Conservation (phyloP, 2,888 invertebrate genomes). For the Halocaridina rubra region DNA sequence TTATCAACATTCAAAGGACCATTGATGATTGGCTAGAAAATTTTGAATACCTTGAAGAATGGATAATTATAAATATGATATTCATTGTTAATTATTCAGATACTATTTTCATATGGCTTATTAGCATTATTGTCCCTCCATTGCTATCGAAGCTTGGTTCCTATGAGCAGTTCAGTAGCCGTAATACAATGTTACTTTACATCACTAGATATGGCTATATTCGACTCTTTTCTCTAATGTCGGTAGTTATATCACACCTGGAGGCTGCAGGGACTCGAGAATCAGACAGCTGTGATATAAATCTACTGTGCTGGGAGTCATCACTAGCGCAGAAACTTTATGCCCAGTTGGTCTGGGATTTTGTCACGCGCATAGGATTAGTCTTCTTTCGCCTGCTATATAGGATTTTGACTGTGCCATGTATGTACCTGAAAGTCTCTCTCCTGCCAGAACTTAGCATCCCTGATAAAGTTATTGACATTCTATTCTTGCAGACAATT, state of each 20-base stretch:
- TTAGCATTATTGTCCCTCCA: conserved; percentile 13
- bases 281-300: background rate
- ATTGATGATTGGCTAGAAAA: background rate
- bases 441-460: conserved; percentile 21
- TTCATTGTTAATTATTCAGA: conserved; percentile 23
- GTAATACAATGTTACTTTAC: conserved; percentile 27
- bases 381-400: background rate
- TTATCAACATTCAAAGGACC: background rate
- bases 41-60: background rate
- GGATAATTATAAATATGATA: background rate
- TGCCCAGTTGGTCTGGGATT: conserved; percentile 40
- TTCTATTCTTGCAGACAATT: conserved; percentile 31
- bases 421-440: background rate
- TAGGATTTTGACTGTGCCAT: background rate
- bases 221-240: conserved; percentile 19
- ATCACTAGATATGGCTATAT: conserved; percentile 24
- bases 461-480: conserved; percentile 25
- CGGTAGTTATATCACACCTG: conserved; percentile 25
- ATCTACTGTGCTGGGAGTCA: conserved; percentile 36
- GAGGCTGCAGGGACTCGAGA: background rate
- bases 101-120: conserved; percentile 25
- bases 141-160: conserved; percentile 30
- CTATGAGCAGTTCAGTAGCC: conserved; percentile 24
- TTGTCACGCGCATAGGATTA: background rate
- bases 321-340: conserved; percentile 30